Evolutionary conservation across 2,888 invertebrate genomes (phyloP).

Genomic region (Agriotes lineatus): DNA sequence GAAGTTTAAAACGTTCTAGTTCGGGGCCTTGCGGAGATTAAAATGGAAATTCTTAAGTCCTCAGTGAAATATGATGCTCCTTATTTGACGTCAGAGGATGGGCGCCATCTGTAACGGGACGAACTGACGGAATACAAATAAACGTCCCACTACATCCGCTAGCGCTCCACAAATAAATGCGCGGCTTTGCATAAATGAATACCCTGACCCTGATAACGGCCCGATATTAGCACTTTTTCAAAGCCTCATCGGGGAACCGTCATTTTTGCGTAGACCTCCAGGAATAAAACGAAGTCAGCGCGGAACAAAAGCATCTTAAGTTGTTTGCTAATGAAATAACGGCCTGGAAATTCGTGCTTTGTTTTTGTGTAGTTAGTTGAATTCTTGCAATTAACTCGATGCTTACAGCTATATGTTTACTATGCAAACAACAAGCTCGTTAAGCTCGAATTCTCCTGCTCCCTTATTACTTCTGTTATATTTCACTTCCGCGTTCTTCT

Average conservation of each 20-base stretch:
- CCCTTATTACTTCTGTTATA: constrained; percentile 1
- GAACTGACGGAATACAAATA: constrained; percentile 48
- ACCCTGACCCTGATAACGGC: constrained; percentile 40
- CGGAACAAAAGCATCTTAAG: constrained; percentile 26
- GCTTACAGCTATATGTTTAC: constrained; percentile 50
- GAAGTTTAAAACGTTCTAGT: constrained; percentile 53
- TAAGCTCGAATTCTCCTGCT: constrained; percentile 44
- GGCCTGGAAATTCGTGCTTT: constrained; percentile 33
- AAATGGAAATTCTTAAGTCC: constrained; percentile 61
- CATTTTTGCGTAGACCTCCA: constrained; percentile 22
- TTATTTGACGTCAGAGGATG: constrained; percentile 55
- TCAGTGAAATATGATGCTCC: constrained; percentile 61
- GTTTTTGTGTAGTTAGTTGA: constrained; percentile 46
- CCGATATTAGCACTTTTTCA: constrained; percentile 42
- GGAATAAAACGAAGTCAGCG: constrained; percentile 24
- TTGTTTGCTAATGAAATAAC: constrained; percentile 36
- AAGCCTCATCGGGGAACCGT: constrained; percentile 27
- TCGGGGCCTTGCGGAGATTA: constrained; percentile 52
- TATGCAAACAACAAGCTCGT: constrained; percentile 50
- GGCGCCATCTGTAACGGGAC: constrained; percentile 49
- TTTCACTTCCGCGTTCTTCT: background rate
- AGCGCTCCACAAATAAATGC: constrained; percentile 46
- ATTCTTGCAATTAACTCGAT: constrained; percentile 50
- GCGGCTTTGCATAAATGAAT: constrained; percentile 49
- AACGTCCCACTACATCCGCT: constrained; percentile 45